Percentiles rank a stretch among this genome's conserved stretches.
phyloP scores from a whole-genome alignment of 2,113 vertebrate genomes.

The Hiodon tergisus region DNA sequence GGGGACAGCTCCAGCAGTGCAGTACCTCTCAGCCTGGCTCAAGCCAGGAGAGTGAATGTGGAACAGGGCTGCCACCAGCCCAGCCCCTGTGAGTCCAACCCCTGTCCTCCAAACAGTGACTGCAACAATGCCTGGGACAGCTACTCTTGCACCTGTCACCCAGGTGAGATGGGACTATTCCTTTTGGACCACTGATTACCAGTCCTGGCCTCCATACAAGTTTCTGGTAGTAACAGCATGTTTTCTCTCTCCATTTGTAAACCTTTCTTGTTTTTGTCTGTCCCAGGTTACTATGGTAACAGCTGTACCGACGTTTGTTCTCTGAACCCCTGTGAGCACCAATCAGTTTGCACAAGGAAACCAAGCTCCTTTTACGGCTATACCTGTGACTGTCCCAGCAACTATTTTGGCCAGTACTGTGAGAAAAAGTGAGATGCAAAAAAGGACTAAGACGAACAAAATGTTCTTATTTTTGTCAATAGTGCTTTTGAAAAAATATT shows the following conservation, averaged over 20 bases:
- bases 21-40: conserved; percentile 59
- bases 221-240: too few relatives aligned
- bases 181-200: too few relatives aligned
- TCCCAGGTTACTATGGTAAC: conserved; percentile 81
- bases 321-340: conserved; percentile 85
- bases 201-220: too few relatives aligned
- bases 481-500: too few relatives aligned
- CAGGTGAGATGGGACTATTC: conserved; percentile 54
- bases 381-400: conserved; percentile 74
- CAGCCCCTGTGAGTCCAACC: conserved; percentile 78
- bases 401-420: conserved; percentile 84
- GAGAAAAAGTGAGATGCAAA: conserved; percentile 76
- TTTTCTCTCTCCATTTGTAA: not conserved
- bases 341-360: conserved; percentile 69
- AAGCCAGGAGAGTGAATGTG: conserved; percentile 69
- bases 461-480: too few relatives aligned
- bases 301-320: conserved; percentile 79
- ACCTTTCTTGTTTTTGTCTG: not conserved
- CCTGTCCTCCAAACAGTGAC: conserved; percentile 80
- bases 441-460: not conserved
- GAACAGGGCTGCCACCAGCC: conserved; percentile 77
- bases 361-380: conserved; percentile 70
- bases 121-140: conserved; percentile 86
- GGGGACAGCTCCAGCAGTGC: conserved; percentile 49
- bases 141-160: conserved; percentile 80